A percentile compares a stretch with the other conserved stretches of the same genome.
These are phyloP conservation scores for Pocillopora verrucosa DNA, from an alignment of 64 coral and sea anemone genomes.

Conservation along the genomic window DNA sequence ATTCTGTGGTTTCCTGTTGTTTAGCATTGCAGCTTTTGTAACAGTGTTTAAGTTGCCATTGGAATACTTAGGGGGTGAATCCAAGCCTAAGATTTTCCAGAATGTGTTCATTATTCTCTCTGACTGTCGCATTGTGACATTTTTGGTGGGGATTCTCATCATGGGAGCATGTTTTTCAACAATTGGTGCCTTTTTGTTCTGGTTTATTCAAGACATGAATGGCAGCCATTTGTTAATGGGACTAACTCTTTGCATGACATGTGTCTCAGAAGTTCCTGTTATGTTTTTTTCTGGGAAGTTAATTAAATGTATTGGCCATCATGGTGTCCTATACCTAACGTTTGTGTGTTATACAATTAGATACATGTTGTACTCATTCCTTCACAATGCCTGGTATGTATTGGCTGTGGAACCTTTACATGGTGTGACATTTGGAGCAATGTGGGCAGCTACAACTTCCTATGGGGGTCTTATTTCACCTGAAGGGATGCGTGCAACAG, in stretches of 20 bases:
- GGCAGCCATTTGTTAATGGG: conserved; percentile 46
- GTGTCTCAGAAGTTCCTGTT: conserved; percentile 47
- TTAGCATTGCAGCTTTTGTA: neutral
- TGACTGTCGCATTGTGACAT: conserved; percentile 21
- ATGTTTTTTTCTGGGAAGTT: conserved; percentile 38
- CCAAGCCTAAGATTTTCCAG: conserved; percentile 14
- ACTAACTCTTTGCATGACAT: conserved; percentile 39
- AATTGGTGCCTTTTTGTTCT: conserved; percentile 47
- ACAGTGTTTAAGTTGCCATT: conserved; percentile 13
- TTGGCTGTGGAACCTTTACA: conserved; percentile 61
- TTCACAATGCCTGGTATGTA: conserved; percentile 56
- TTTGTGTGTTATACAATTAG: conserved; percentile 42
- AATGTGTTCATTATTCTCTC: conserved; percentile 21
- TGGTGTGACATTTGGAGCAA: conserved; percentile 51
- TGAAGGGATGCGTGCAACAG: conserved; percentile 34
- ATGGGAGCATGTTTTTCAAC: conserved; percentile 40
- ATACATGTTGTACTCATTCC: conserved; percentile 37
- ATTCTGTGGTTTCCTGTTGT: conserved; percentile 51
- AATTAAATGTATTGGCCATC: conserved; percentile 46
- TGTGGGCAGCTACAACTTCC: conserved; percentile 60
- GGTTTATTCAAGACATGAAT: conserved; percentile 51
- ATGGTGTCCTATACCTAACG: conserved; percentile 58
- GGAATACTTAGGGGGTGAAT: conserved; percentile 24
- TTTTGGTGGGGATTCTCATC: conserved; percentile 42
- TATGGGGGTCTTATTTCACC: conserved; percentile 46